phyloP scores from a whole-genome alignment of 2,113 vertebrate species.

The Cyprinus carpio region DNA sequence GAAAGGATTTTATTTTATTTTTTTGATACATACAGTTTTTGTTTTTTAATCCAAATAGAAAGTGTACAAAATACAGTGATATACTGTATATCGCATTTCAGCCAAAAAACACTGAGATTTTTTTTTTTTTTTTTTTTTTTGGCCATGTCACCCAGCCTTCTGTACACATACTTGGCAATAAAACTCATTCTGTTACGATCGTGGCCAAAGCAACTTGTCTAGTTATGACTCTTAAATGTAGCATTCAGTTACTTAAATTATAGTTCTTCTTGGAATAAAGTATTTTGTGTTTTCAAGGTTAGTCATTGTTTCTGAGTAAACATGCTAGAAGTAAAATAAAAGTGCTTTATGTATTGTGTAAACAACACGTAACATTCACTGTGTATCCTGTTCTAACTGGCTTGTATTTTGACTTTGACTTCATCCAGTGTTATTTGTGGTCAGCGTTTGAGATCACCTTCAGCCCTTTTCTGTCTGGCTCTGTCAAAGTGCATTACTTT shows the following conservation, averaged over 20 bases:
- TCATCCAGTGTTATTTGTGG: conserved; percentile 12
- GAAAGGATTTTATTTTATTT: too few species aligned
- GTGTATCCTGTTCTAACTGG: background rate
- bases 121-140: too few species aligned
- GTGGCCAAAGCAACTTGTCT: background rate
- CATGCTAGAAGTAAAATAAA: background rate
- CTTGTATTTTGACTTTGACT: background rate
- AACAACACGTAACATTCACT: conserved; percentile 8
- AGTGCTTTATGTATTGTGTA: background rate
- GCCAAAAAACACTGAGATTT: too few species aligned
- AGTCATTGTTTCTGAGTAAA: background rate
- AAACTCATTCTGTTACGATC: background rate
- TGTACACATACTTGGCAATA: background rate
- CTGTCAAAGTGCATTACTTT: background rate
- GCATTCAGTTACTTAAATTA: background rate
- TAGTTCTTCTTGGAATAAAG: conserved; percentile 8
- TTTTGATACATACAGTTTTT: too few species aligned
- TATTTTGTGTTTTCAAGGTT: background rate
- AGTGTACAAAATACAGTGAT: too few species aligned
- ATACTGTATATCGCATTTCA: too few species aligned
- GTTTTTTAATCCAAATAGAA: too few species aligned
- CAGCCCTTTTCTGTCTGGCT: background rate
- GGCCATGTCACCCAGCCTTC: too few species aligned
- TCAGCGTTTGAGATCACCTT: background rate
- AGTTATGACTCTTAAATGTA: background rate